Evolutionary conservation across 2,113 vertebrate genomes (phyloP).

Genomic region (Podarcis cretensis): DNA sequence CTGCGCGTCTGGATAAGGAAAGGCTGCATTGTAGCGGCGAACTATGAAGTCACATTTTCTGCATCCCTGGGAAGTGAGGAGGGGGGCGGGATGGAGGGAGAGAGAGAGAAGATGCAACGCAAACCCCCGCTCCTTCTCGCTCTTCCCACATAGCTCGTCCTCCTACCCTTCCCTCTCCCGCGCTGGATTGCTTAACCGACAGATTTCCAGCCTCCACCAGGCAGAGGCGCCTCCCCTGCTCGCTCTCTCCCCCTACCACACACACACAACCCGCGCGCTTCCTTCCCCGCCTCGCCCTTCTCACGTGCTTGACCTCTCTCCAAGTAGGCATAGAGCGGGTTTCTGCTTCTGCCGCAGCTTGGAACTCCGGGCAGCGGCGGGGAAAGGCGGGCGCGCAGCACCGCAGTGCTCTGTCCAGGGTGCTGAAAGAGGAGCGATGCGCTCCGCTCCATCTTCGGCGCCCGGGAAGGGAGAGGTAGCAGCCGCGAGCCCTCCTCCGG

Average conservation of each 20-base stretch:
- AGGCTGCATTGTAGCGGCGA: background rate
- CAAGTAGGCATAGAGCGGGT: background rate
- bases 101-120: background rate
- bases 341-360: background rate
- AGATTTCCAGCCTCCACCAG: background rate
- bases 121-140: background rate
- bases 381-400: background rate
- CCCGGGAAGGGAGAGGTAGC: background rate
- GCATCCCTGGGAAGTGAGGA: background rate
- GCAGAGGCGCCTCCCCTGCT: background rate
- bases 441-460: background rate
- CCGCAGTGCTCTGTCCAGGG: background rate
- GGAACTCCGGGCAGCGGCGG: no score
- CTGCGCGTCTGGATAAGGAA: background rate
- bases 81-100: background rate
- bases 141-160: background rate
- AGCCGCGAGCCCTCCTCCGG: background rate
- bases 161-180: background rate
- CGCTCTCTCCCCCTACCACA: background rate
- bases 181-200: background rate
- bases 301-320: conserved; percentile 4
- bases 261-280: background rate
- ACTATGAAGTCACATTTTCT: background rate
- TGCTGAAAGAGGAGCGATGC: background rate
- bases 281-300: background rate